phyloP scores from a whole-genome alignment of 2,888 invertebrate genomes.

The Danaus chrysippus region DNA sequence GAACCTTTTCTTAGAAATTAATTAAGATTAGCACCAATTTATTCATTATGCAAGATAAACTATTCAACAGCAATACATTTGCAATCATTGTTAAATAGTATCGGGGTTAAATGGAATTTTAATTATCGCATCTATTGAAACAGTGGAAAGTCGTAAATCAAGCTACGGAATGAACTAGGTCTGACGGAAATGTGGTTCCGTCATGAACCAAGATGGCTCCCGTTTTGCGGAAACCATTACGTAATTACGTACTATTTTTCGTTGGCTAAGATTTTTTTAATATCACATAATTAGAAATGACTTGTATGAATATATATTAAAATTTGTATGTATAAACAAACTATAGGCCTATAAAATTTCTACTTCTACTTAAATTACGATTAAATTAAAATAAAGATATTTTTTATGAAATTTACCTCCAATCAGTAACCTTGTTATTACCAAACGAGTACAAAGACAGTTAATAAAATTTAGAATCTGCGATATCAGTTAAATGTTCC shows the following conservation, averaged over 20 bases:
- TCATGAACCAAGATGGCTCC: slow-evolving; percentile 32
- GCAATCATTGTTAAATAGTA: no score
- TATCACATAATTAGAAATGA: neutral
- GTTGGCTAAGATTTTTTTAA: neutral
- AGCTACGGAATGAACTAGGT: neutral
- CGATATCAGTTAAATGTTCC: neutral
- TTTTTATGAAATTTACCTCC: neutral
- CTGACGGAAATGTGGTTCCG: slow-evolving; percentile 34
- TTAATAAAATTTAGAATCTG: slow-evolving; percentile 1
- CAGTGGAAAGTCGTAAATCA: neutral
- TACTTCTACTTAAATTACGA: no score
- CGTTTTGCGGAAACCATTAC: slow-evolving; percentile 32
- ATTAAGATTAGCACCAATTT: no score
- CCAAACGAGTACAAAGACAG: neutral
- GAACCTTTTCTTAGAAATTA: no score
- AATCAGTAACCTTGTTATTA: neutral
- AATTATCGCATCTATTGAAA: neutral
- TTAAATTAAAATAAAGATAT: neutral
- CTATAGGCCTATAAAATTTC: no score
- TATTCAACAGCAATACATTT: no score
- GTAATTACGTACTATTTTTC: slow-evolving; percentile 27
- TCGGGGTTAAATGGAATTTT: neutral
- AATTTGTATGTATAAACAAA: neutral
- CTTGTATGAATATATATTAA: neutral
- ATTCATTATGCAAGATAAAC: no score